Evolutionary conservation across 1,140 invertebrate genomes (phyloP).

Genomic region (Anastatus disparis): DNA sequence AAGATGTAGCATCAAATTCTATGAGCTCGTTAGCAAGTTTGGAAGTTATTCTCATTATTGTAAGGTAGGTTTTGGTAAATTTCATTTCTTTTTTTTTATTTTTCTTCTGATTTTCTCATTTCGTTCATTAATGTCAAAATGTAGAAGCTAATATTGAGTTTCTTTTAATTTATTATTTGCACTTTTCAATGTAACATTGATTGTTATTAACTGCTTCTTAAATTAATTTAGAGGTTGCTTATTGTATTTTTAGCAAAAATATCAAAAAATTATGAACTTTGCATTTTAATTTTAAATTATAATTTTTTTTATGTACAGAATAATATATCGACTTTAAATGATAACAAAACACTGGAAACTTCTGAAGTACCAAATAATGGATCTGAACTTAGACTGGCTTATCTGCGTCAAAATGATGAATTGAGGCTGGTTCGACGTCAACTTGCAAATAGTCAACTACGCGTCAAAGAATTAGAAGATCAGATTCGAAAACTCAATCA

Average conservation of each 20-base stretch:
- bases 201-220: conserved; percentile 19
- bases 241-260: not conserved
- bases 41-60: conserved; percentile 51
- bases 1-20: conserved; percentile 59
- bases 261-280: not conserved
- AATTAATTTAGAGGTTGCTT: conserved; percentile 3
- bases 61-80: conserved; percentile 49
- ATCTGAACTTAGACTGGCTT: conserved; percentile 77
- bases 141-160: not conserved
- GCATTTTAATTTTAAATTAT: not conserved
- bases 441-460: conserved; percentile 77
- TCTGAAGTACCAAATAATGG: conserved; percentile 62
- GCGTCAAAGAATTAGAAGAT: conserved; percentile 82
- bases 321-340: conserved; percentile 56
- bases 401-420: conserved; percentile 82
- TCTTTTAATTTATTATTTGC: not conserved
- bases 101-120: conserved; percentile 28
- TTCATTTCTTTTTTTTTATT: conserved; percentile 40
- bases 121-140: conserved; percentile 1
- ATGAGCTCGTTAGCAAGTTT: conserved; percentile 61
- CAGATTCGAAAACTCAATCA: conserved; percentile 74
- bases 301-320: conserved; percentile 23
- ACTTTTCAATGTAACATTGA: not conserved
- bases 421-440: conserved; percentile 79
- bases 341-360: conserved; percentile 60